Conservation (phyloP, 92 coral and sea anemone species). For the Montipora capitata region DNA sequence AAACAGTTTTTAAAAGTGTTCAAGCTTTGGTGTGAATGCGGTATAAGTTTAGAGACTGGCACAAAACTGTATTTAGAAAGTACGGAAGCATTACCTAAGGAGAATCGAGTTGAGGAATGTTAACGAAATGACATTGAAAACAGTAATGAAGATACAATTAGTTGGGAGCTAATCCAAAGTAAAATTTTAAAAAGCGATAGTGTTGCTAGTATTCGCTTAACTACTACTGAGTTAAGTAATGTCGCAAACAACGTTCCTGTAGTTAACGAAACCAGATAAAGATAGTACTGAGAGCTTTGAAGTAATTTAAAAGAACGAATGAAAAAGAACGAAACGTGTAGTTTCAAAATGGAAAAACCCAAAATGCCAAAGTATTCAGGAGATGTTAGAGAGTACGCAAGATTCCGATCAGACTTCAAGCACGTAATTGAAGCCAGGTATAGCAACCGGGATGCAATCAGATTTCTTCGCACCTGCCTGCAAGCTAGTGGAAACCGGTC, state of each 20-base stretch:
- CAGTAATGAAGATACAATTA: too few relatives aligned
- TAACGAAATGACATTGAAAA: too few relatives aligned
- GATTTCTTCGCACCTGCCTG: slow-evolving; percentile 15
- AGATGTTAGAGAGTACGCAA: slow-evolving; percentile 74
- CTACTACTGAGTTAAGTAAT: not conserved
- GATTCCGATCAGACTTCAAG: slow-evolving; percentile 34
- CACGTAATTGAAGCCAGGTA: slow-evolving; percentile 53
- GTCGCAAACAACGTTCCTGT: not conserved
- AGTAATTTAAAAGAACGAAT: not conserved
- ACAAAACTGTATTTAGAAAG: slow-evolving; percentile 45
- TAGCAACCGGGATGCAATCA: slow-evolving; percentile 4
- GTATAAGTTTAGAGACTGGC: not conserved
- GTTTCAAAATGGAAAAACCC: slow-evolving; percentile 73
- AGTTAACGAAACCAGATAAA: not conserved
- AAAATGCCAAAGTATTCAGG: slow-evolving; percentile 79
- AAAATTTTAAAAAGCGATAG: not conserved
- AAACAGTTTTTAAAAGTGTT: too few relatives aligned
- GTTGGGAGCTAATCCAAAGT: not conserved
- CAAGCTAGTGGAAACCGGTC: slow-evolving; percentile 18
- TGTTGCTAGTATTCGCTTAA: not conserved
- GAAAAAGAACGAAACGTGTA: slow-evolving; percentile 12
- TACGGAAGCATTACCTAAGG: slow-evolving; percentile 31
- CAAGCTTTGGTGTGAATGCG: too few relatives aligned
- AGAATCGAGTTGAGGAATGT: too few relatives aligned
- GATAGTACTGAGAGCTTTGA: not conserved